Base-by-base conservation (phyloP, 2,113 vertebrate species). In the Calyptommatus sinebrachiatus region DNA sequence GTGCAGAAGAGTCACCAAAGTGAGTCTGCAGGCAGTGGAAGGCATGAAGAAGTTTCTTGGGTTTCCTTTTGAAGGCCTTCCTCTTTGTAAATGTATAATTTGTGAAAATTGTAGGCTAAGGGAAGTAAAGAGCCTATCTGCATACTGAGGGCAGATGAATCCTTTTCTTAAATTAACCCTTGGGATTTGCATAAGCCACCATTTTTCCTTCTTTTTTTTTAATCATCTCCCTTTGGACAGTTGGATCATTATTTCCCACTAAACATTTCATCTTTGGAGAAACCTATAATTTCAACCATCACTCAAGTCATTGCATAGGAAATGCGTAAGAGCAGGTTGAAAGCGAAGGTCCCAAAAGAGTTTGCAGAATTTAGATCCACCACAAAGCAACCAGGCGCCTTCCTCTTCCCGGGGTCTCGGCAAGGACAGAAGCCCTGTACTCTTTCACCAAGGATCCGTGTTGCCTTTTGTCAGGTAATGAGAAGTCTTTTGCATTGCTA, bases 391-490 rank as follows among this genome's bases (percentile, higher is more conserved):
- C 77, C 86, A 92, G 90, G 85, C 87, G 82, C 84, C 79, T 77
- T 92, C 94, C 92, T 81, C 50, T 60, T 92, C 91, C 87, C 90
- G 89, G 91, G 87, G 85, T 91, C 78, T 92, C 91, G 35, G 84
- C 85, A 90, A 83, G 90, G 90, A 94, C 90, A 91, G 90, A 94
- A 94, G 88, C 84, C 93, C 93, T 82, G 85, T 90, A 90, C 73
- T 91, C 84, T 60, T 90, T 79, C 94, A 92, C 85, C 91, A 91
- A 91, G 92, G 79, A 90, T 84, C 80, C 89, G 83, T 91, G 92
- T 91, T 91, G 93, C 90, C 88, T 87, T 93, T 94, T 95, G 95
- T 94, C 95, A 96, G 95, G 96, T 97, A 96, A 97, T 95, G 90
- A 91, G 85, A 91, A 90, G 90, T 89, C 93, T 90, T 96, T 95